These are phyloP conservation scores for Natrix natrix DNA, from an alignment of 2,797 vertebrate genomes.

Conservation along the genomic window DNA sequence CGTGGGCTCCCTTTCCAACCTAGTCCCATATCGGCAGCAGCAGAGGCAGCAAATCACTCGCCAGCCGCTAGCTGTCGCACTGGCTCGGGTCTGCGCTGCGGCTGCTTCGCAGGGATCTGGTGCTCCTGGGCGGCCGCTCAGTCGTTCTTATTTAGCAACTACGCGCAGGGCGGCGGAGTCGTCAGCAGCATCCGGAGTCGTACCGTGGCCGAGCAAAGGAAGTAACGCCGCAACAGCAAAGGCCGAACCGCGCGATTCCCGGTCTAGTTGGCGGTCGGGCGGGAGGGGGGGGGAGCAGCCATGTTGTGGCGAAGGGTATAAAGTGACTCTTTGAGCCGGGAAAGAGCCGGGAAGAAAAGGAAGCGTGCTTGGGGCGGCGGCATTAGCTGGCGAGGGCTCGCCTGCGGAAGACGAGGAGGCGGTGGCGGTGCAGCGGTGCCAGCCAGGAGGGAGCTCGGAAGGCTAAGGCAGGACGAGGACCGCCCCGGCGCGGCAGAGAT, in stretches of 20 bases:
- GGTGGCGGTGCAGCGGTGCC: background rate
- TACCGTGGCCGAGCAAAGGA: slow-evolving; percentile 4
- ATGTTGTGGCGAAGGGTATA: slow-evolving; percentile 71
- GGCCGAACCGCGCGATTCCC: background rate
- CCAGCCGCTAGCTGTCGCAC: slow-evolving; percentile 52
- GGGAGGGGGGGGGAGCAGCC: slow-evolving; percentile 64
- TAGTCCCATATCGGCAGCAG: background rate
- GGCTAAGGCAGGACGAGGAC: background rate
- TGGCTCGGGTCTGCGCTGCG: slow-evolving; percentile 18
- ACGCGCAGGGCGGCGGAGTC: slow-evolving; percentile 61
- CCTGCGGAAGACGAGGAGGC: background rate
- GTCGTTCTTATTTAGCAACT: slow-evolving; percentile 5
- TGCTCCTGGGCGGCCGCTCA: slow-evolving; percentile 32
- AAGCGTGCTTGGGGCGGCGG: slow-evolving; percentile 3
- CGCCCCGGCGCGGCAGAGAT: slow-evolving; percentile 11
- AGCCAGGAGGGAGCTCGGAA: background rate
- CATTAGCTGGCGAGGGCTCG: background rate
- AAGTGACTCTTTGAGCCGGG: slow-evolving; percentile 58
- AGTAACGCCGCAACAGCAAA: background rate
- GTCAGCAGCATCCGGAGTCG: slow-evolving; percentile 47
- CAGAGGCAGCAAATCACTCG: background rate
- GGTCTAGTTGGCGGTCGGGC: background rate
- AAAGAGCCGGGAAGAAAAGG: slow-evolving; percentile 31
- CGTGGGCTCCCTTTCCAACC: background rate
- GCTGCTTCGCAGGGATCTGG: slow-evolving; percentile 22